phyloP scores from a whole-genome alignment of 2,113 vertebrate genomes.

The Pyrgilauda ruficollis region DNA sequence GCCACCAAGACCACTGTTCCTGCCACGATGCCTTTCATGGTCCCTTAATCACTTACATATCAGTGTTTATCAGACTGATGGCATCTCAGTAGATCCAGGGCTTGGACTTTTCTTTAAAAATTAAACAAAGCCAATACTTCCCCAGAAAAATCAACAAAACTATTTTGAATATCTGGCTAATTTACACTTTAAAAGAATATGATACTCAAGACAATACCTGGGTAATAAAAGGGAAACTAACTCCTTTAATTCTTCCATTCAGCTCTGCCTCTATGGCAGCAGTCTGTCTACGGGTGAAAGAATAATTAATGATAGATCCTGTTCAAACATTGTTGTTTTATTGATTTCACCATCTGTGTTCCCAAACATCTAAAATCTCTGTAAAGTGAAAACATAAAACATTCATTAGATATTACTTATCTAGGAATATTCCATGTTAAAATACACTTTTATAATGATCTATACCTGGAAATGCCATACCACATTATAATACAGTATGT shows the following conservation, averaged over 20 bases:
- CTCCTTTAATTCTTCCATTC: neutral
- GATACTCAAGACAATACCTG: neutral
- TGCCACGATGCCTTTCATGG: neutral
- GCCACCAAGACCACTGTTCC: neutral
- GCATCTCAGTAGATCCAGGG: neutral
- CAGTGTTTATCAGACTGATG: neutral
- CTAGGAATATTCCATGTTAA: neutral
- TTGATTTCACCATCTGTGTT: neutral
- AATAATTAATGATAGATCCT: neutral
- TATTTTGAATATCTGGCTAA: neutral
- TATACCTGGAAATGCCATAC: neutral
- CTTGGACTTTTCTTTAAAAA: neutral
- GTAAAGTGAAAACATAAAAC: neutral
- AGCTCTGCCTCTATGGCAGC: neutral
- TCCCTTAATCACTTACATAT: neutral
- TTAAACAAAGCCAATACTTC: neutral
- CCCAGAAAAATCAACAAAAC: neutral
- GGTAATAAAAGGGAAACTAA: neutral
- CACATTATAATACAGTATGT: neutral
- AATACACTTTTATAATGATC: neutral
- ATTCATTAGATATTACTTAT: neutral
- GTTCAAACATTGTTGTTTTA: neutral
- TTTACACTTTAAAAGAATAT: neutral
- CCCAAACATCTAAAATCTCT: neutral
- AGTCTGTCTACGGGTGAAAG: neutral